Base-by-base conservation (phyloP, 2,113 vertebrate genomes). In the Oncorhynchus clarkii region DNA sequence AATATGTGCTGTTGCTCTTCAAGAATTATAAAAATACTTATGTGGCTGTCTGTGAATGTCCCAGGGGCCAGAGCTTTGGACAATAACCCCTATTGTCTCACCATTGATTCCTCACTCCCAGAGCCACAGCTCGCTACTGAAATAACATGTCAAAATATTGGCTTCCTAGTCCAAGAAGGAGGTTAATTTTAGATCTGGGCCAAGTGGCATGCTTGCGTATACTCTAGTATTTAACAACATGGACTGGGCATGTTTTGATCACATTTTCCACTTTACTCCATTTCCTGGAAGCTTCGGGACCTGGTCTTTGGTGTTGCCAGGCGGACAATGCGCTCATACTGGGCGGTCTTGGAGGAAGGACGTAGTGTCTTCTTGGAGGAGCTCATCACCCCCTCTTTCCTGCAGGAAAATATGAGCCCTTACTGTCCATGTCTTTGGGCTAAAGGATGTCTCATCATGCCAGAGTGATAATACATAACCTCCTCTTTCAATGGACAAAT, bases 51-150 rank as follows among this genome's bases (percentile, higher is more conserved):
- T 79, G 69, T 11, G 5, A 75, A 67, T 13, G 29, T 84, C 83
- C 90, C 57, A 71, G 85, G 80, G 87, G 82, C 66, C 72, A 77
- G 73, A 51, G 74, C 80, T 67, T 57, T 70, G 74, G 84, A 91
- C 90, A 91, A 89, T 89, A 18, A 78, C 69, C 78, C 77, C 89
- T 65, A 90, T 88, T 91, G 90, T 92, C 82, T 90, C 71, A 0
- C 14, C 27, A 70, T 20, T 54, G 29, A 39, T 72, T 71, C 31
- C 6, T 73, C 65, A 80, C 79, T 72, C 74, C 51, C 14, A 54
- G 16, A 54, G 16, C 85, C 84, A 70, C 85, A 84, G 82, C 51
- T 81, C 73, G 79, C 83, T 81, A 60, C 82, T 84, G 79, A 82
- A 89, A 89, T 83, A 89, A 87, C 90, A 88, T 77, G 83, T 88